Conservation (phyloP, 2,797 vertebrate species). For the Lophius americanus region DNA sequence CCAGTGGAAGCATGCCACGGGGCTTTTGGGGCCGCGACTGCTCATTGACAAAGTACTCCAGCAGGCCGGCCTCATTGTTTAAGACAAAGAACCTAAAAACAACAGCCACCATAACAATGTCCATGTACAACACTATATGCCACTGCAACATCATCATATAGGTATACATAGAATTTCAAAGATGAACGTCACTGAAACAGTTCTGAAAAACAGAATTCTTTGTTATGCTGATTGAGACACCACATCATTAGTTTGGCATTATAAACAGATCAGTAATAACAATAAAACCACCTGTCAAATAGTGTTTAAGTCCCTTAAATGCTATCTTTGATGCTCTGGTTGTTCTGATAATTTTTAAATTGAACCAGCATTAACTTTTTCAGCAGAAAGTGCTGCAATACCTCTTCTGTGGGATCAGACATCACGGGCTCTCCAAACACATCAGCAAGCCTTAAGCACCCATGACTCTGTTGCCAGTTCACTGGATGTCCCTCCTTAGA, state of each 20-base stretch:
- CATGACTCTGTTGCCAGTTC: too few relatives aligned
- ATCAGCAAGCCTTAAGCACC: too few relatives aligned
- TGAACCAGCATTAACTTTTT: too few relatives aligned
- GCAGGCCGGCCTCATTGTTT: slow-evolving; percentile 93
- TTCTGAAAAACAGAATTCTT: neutral
- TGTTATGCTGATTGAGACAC: neutral
- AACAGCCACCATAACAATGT: neutral
- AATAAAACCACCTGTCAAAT: too few relatives aligned
- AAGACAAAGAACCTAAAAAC: slow-evolving; percentile 92
- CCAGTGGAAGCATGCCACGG: slow-evolving; percentile 92
- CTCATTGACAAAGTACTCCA: slow-evolving; percentile 99
- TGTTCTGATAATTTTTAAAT: too few relatives aligned
- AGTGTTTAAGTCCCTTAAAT: too few relatives aligned
- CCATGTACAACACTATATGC: neutral
- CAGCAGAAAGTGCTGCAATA: too few relatives aligned
- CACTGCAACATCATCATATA: slow-evolving; percentile 1
- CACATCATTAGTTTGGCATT: neutral
- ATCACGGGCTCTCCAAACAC: too few relatives aligned
- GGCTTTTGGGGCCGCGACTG: slow-evolving; percentile 94
- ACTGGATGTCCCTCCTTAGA: too few relatives aligned
- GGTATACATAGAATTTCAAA: slow-evolving; percentile 20
- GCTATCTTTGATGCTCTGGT: too few relatives aligned
- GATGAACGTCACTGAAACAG: slow-evolving; percentile 5
- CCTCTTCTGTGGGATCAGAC: too few relatives aligned
- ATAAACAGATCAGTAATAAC: neutral